phyloP scores from a whole-genome alignment of 2,888 invertebrate genomes.

The Anticlea derivata region DNA sequence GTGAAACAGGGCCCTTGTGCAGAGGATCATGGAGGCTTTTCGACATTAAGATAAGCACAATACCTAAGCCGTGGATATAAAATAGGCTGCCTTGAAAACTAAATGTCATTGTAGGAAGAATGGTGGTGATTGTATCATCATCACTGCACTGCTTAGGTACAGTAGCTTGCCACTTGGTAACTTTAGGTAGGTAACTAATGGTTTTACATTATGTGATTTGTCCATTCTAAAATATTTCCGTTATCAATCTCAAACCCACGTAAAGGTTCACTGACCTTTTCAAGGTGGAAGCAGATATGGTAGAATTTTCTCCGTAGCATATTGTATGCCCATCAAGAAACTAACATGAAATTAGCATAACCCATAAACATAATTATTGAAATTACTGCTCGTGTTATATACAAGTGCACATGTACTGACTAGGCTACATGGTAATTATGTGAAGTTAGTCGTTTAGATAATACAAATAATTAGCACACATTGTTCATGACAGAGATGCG shows the following conservation, averaged over 20 bases:
- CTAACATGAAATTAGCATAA: conserved; percentile 4
- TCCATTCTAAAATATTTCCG: too few relatives aligned
- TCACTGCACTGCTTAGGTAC: too few relatives aligned
- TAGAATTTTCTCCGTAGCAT: neutral
- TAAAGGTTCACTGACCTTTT: too few relatives aligned
- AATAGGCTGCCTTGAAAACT: neutral
- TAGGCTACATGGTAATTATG: conserved; percentile 3
- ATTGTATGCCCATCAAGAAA: conserved; percentile 5
- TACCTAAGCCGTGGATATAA: neutral
- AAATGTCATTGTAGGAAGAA: neutral
- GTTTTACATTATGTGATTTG: too few relatives aligned
- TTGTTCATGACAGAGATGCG: conserved; percentile 19
- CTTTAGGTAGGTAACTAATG: too few relatives aligned
- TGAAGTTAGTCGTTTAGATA: conserved; percentile 3
- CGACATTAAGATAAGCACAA: conserved; percentile 6
- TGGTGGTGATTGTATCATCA: too few relatives aligned
- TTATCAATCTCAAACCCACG: too few relatives aligned
- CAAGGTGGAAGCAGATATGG: neutral
- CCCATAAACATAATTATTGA: conserved; percentile 4
- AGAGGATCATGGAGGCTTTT: conserved; percentile 8
- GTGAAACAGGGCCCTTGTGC: neutral
- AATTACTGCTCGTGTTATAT: neutral
- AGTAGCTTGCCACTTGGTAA: too few relatives aligned
- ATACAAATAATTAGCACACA: conserved; percentile 16
- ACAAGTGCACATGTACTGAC: neutral